Evolutionary conservation across 2,888 invertebrate genomes (phyloP), one percentile per base, ranked within the genome.

Genomic region (Drosophila multiciliata): DNA sequence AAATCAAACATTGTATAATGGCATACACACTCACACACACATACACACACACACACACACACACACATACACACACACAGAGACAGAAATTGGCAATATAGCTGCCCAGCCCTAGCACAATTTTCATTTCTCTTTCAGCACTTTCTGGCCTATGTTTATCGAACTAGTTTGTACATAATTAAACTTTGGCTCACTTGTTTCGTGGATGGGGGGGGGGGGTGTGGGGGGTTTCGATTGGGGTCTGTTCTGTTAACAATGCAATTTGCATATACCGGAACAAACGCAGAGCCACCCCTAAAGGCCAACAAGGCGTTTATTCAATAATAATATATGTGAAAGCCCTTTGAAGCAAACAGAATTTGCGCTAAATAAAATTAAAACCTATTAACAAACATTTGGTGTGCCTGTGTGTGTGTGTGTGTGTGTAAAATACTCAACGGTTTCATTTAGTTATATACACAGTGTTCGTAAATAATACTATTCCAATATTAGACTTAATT

Each of bases 1-100:
- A 78, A 87, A 80, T 80, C 67, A 73, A 81, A 73, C 83, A 89
- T 87, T 87, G 75, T 86, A 68, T 75, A 87, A 87, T 70, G 70
- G 59, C 32, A 53, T 58, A 65, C 59, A 67, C 53, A 61, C 36
- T 38, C 52, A 54, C 40, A 35, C 35, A 57, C 40, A 61, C 58
- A 38, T 4, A 42, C 17, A 52, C 55, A 72, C 38, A 54, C 2
- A 57, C 1, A 26, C 23, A 50, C 26, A 17, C 32, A 48, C 48
- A 49, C 26, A 2, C 12, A 35, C 17, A 54, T 53, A 70, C 40
- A 48, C 2, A 60, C 1, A 33, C 8, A 54, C 9, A 4, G 12
- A 33, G 36, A n/a, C 26, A 11, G 29, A 61, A 49, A 26, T 66
- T 70, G 78, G 53, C 78, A 73, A 63, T 52, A 45, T 63, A 48